Conservation (phyloP, 2,113 vertebrate genomes). For the Corapipo altera region DNA sequence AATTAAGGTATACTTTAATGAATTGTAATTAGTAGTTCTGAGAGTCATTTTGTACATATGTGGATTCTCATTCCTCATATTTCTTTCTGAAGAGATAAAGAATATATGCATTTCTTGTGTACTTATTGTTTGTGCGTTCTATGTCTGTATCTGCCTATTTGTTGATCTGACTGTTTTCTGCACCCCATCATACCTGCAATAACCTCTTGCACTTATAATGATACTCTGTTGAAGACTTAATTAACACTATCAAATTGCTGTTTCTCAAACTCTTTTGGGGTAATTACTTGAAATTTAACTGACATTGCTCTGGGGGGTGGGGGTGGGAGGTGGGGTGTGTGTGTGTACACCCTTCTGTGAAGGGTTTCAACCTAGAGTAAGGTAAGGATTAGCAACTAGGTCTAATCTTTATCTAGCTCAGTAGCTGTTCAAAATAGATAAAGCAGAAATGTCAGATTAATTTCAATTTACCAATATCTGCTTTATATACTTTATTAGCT, state of each 20-base stretch:
- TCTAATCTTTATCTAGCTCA: neutral
- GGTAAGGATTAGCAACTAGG: neutral
- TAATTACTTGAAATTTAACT: slow-evolving; percentile 27
- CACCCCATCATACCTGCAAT: neutral
- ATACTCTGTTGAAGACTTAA: neutral
- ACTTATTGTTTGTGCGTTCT: rapidly evolving
- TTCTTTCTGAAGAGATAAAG: neutral
- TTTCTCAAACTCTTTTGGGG: neutral
- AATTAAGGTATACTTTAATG: neutral
- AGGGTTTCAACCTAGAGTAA: neutral
- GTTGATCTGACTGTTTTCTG: neutral
- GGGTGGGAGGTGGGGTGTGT: no score
- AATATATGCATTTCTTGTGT: neutral
- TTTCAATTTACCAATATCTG: neutral
- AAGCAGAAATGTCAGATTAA: neutral
- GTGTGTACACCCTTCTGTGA: rapidly evolving
- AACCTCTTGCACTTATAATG: neutral
- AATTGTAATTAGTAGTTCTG: neutral
- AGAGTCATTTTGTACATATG: neutral
- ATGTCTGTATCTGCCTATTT: neutral
- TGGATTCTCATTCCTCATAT: neutral
- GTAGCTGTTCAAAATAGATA: neutral
- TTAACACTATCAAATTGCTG: neutral
- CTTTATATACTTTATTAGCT: neutral
- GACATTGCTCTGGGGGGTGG: neutral